Conservation (phyloP, 2,888 invertebrate species). For the Hemithea aestivaria region DNA sequence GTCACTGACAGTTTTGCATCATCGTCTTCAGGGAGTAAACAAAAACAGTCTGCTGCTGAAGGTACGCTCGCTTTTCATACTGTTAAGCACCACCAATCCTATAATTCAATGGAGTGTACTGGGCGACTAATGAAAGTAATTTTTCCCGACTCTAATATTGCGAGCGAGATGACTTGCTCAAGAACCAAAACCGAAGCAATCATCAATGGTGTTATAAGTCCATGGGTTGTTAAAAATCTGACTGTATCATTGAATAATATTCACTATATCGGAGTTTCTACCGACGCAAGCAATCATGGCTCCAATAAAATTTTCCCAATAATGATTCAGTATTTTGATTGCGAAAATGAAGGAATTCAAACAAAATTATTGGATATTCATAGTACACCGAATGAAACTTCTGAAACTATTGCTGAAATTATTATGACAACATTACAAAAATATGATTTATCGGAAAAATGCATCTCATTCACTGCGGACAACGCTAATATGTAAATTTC, state of each 20-base stretch:
- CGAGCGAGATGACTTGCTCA: constrained; percentile 9
- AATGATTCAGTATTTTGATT: constrained; percentile 23
- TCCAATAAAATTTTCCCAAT: constrained; percentile 24
- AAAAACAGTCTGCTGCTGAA: constrained; percentile 14
- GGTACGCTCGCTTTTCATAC: constrained; percentile 14
- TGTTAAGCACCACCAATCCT: constrained; percentile 15
- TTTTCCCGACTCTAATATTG: constrained; percentile 19
- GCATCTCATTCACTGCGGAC: constrained; percentile 20
- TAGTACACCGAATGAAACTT: constrained; percentile 20
- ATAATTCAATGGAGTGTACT: constrained; percentile 20
- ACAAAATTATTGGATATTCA: not conserved
- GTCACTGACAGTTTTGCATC: constrained; percentile 11
- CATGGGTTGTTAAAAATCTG: constrained; percentile 2
- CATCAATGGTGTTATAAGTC: constrained; percentile 16
- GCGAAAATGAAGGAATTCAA: constrained; percentile 19
- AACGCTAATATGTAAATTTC: constrained; percentile 35
- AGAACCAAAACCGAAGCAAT: constrained; percentile 15
- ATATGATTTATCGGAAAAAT: constrained; percentile 16
- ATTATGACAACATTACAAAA: constrained; percentile 18
- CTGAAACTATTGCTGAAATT: constrained; percentile 14
- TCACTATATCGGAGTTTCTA: not conserved
- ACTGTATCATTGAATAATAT: not conserved
- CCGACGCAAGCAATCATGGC: constrained; percentile 1
- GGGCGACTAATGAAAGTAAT: constrained; percentile 14
- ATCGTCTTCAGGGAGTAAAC: constrained; percentile 11